Percentiles rank a stretch among this genome's conserved stretches.
Conservation (phyloP, 1,140 invertebrate species). For the Drosophila simulans region DNA sequence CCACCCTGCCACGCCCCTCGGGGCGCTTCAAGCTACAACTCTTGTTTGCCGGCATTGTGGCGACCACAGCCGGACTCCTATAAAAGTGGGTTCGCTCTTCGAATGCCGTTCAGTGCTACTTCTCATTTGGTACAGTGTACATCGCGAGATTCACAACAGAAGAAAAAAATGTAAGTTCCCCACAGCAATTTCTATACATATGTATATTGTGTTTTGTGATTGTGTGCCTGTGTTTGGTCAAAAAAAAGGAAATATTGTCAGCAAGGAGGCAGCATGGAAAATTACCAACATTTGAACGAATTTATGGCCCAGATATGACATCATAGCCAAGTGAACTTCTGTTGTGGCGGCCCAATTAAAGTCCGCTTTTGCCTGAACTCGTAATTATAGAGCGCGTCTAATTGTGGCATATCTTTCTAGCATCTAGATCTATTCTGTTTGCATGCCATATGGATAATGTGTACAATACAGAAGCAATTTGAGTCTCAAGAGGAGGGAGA, state of each 20-base stretch:
- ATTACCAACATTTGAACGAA: slow-evolving; percentile 2
- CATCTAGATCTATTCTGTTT: slow-evolving; percentile 16
- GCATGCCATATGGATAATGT: slow-evolving; percentile 1
- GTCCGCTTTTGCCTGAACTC: slow-evolving; percentile 21
- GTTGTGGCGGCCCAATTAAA: slow-evolving; percentile 41
- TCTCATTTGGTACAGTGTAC: slow-evolving; percentile 69
- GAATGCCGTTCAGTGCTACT: slow-evolving; percentile 46
- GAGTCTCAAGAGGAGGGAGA: not conserved
- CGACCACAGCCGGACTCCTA: slow-evolving; percentile 31
- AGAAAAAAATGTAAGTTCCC: slow-evolving; percentile 56
- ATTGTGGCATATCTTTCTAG: slow-evolving; percentile 30
- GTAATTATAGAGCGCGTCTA: slow-evolving; percentile 54
- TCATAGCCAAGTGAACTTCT: slow-evolving; percentile 39
- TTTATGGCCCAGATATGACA: slow-evolving; percentile 18
- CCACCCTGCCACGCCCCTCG: not conserved
- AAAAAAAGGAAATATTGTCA: slow-evolving; percentile 26
- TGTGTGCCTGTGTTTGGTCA: slow-evolving; percentile 12
- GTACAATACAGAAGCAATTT: not conserved
- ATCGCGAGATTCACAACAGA: slow-evolving; percentile 41
- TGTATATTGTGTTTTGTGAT: slow-evolving; percentile 11
- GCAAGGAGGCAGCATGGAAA: slow-evolving; percentile 20
- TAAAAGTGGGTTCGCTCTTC: slow-evolving; percentile 56
- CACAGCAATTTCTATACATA: not conserved
- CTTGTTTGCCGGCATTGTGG: slow-evolving; percentile 46
- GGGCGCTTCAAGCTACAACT: slow-evolving; percentile 7